phyloP scores from a whole-genome alignment of 2,888 invertebrate species.

The Trichogramma dendrolimi region DNA sequence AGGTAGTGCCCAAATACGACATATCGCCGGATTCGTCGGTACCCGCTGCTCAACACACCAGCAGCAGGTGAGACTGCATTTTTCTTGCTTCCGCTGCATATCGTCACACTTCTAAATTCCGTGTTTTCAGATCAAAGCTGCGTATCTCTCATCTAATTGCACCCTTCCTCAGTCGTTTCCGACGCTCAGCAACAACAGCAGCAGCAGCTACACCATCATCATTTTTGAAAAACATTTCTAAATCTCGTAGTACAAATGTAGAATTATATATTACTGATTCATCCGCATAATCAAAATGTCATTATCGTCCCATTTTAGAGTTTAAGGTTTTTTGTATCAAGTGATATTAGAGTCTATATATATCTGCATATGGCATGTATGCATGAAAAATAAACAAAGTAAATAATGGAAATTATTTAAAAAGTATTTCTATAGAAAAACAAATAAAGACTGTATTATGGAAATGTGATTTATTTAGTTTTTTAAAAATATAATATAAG shows the following conservation, averaged over 20 bases:
- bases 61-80: too few species aligned
- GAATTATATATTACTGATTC: neutral
- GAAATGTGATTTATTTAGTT: constrained; percentile 25
- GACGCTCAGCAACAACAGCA: neutral
- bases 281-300: constrained; percentile 7
- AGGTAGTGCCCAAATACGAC: neutral
- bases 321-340: constrained; percentile 8
- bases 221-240: neutral
- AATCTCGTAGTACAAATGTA: constrained; percentile 12
- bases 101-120: constrained; percentile 10
- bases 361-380: too few species aligned
- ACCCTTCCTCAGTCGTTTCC: constrained; percentile 47
- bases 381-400: neutral
- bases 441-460: constrained; percentile 25
- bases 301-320: constrained; percentile 13
- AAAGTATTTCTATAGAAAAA: constrained; percentile 18
- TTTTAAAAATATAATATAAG: constrained; percentile 22
- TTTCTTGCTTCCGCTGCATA: neutral
- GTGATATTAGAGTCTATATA: constrained; percentile 13
- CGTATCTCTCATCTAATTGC: constrained; percentile 56
- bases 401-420: constrained; percentile 12
- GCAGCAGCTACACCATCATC: too few species aligned
- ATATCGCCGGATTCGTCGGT: too few species aligned
- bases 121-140: constrained; percentile 54
- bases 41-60: too few species aligned